Conservation (phyloP, 1,140 invertebrate genomes). For the Drosophila sucinea region DNA sequence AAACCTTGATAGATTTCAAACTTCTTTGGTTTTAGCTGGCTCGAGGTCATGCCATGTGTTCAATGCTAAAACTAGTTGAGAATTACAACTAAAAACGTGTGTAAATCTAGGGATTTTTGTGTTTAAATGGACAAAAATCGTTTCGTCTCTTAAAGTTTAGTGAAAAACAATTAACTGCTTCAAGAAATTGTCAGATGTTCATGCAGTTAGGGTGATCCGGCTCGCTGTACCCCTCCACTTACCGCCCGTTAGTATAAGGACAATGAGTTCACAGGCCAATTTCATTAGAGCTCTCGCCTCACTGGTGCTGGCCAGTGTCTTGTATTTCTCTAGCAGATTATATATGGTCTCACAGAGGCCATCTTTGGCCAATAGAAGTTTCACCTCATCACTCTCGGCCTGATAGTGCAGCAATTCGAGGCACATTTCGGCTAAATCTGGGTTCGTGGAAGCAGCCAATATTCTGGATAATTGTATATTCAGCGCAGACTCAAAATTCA, state of each 20-base stretch:
- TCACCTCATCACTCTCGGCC: conserved; percentile 91
- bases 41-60: too few species aligned
- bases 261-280: conserved; percentile 92
- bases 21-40: too few species aligned
- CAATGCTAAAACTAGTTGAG: too few species aligned
- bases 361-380: conserved; percentile 89
- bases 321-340: conserved; percentile 89
- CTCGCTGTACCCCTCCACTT: conserved; percentile 45
- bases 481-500: conserved; percentile 85
- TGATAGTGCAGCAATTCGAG: conserved; percentile 90
- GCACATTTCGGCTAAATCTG: conserved; percentile 89
- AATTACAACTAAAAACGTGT: too few species aligned
- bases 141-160: too few species aligned
- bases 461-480: conserved; percentile 86
- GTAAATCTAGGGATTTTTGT: too few species aligned
- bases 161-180: too few species aligned
- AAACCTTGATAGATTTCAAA: too few species aligned
- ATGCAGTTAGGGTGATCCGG: too few species aligned
- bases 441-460: conserved; percentile 85
- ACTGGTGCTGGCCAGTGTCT: conserved; percentile 85
- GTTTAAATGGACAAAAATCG: too few species aligned
- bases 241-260: conserved; percentile 93
- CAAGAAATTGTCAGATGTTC: too few species aligned
- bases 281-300: conserved; percentile 90
- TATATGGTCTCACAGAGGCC: conserved; percentile 90